Percentiles rank a stretch among this genome's conserved stretches.
phyloP scores from a whole-genome alignment of 1,140 invertebrate species.

The Macrotrachela quadricornifera region DNA sequence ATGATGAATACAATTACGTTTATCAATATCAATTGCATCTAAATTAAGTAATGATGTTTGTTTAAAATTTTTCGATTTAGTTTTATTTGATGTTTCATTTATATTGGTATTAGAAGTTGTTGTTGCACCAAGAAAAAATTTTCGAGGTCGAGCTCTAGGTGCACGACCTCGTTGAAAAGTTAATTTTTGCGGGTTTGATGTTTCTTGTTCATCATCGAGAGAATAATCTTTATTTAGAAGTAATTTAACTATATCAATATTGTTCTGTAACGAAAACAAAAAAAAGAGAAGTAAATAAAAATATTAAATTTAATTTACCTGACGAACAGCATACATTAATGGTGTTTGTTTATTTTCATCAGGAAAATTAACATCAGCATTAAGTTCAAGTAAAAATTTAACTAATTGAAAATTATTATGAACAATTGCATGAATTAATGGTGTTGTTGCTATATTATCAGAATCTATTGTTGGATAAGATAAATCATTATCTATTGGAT shows the following conservation, averaged over 20 bases:
- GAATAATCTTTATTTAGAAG: constrained; percentile 24
- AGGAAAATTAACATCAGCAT: constrained; percentile 28
- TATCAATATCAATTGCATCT: constrained; percentile 20
- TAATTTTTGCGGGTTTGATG: background rate
- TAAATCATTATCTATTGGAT: too few relatives aligned
- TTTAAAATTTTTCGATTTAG: too few relatives aligned
- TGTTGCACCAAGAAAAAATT: background rate
- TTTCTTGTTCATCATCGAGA: too few relatives aligned
- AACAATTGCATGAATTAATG: constrained; percentile 26
- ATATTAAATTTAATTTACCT: constrained; percentile 12
- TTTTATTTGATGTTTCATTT: too few relatives aligned
- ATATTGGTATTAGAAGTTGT: too few relatives aligned
- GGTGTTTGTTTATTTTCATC: constrained; percentile 31
- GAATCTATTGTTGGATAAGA: background rate
- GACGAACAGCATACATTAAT: constrained; percentile 34
- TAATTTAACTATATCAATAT: constrained; percentile 29
- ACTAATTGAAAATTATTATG: constrained; percentile 21
- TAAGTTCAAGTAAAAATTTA: constrained; percentile 22
- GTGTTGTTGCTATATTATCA: constrained; percentile 12
- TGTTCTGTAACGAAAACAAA: constrained; percentile 20
- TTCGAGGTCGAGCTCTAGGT: background rate
- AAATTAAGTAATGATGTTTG: constrained; percentile 13
- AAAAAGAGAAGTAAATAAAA: background rate
- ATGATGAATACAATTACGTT: constrained; percentile 31
- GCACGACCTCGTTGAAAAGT: background rate